Percentiles rank a stretch among this genome's conserved stretches.
Conservation (phyloP, 2,888 invertebrate genomes). For the Stenodera caucasica region DNA sequence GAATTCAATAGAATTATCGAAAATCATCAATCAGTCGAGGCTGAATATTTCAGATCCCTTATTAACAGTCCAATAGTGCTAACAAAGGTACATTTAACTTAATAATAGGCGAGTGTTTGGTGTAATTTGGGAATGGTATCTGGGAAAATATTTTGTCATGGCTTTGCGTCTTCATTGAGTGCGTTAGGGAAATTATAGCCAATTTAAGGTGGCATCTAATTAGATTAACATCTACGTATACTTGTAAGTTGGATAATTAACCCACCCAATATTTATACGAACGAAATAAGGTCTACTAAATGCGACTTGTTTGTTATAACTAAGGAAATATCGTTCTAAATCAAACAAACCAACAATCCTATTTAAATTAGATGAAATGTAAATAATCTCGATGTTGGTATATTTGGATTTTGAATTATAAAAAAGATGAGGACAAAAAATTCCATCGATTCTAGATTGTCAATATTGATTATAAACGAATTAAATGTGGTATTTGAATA, state of each 20-base stretch:
- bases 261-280: constrained; percentile 26
- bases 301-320: constrained; percentile 13
- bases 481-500: too few species aligned
- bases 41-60: neutral
- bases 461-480: too few species aligned
- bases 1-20: too few species aligned
- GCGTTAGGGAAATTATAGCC: constrained; percentile 22
- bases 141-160: neutral
- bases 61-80: neutral
- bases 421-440: too few species aligned
- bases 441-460: too few species aligned
- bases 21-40: too few species aligned
- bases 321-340: constrained; percentile 20
- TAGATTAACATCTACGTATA: constrained; percentile 25
- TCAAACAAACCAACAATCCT: constrained; percentile 20
- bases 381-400: too few species aligned
- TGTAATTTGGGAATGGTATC: neutral
- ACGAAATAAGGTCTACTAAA: constrained; percentile 4
- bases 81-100: too few species aligned
- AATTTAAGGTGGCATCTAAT: constrained; percentile 19
- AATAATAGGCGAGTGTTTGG: neutral
- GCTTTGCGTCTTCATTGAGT: neutral
- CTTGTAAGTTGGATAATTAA: constrained; percentile 28
- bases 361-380: constrained; percentile 26
- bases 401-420: constrained; percentile 18